Evolutionary conservation across 2,888 invertebrate species (phyloP).

Genomic region (Atherix ibis): DNA sequence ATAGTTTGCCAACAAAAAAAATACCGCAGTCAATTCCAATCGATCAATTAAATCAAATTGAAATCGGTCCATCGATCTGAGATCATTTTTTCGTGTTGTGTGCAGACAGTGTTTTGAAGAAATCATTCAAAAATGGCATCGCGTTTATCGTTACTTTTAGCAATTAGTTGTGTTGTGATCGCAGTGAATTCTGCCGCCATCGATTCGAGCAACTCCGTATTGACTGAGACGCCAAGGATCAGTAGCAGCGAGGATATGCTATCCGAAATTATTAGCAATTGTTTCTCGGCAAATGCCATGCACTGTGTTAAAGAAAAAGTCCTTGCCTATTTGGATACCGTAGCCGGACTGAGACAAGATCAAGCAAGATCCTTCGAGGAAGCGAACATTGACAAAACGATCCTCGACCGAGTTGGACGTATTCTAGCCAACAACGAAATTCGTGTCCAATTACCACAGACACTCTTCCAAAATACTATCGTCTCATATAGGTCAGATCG

Average conservation of each 20-base stretch:
- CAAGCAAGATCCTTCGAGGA: slow-evolving; percentile 43
- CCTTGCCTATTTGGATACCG: slow-evolving; percentile 55
- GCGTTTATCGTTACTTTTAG: slow-evolving; percentile 34
- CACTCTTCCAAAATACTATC: slow-evolving; percentile 49
- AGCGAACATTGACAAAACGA: slow-evolving; percentile 53
- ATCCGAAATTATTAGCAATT: slow-evolving; percentile 53
- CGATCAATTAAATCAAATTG: no score
- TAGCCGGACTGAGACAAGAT: slow-evolving; percentile 45
- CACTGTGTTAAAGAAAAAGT: slow-evolving; percentile 65
- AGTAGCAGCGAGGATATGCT: slow-evolving; percentile 52
- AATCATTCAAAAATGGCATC: slow-evolving; percentile 22
- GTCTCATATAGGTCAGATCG: slow-evolving; percentile 48
- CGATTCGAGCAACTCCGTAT: slow-evolving; percentile 37
- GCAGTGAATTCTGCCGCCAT: slow-evolving; percentile 37
- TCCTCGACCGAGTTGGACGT: slow-evolving; percentile 53
- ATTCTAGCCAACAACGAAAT: slow-evolving; percentile 61
- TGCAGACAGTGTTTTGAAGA: no score
- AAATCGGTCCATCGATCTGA: no score
- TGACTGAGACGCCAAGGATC: slow-evolving; percentile 36
- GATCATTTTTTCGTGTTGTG: no score
- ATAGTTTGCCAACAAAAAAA: no score
- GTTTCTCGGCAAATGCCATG: slow-evolving; percentile 50
- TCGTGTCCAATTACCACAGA: slow-evolving; percentile 53
- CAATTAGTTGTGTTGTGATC: slow-evolving; percentile 38
- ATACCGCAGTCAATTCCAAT: no score